Evolutionary conservation across 2,888 invertebrate species (phyloP).

Genomic region (Sarcophaga caerulescens): DNA sequence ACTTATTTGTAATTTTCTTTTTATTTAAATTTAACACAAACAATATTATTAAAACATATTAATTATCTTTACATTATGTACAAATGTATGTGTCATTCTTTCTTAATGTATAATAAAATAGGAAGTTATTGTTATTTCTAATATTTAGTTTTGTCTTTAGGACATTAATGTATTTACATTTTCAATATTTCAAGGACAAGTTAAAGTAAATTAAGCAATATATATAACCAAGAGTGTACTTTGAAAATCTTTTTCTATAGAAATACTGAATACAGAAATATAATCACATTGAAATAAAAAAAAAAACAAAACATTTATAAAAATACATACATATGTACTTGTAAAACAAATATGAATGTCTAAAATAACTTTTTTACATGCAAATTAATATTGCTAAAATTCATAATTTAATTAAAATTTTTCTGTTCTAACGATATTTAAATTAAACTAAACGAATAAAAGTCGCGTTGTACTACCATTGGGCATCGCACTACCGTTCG

Average conservation of each 20-base stretch:
- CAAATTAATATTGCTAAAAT: conserved; percentile 17
- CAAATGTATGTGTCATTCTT: conserved; percentile 45
- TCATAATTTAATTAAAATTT: conserved; percentile 20
- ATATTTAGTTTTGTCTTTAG: neutral
- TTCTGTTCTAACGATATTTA: conserved; percentile 34
- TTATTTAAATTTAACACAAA: no score
- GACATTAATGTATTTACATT: conserved; percentile 42
- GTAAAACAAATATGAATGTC: neutral
- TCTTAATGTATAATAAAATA: conserved; percentile 40
- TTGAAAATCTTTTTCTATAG: conserved; percentile 12
- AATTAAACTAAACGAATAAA: conserved; percentile 77
- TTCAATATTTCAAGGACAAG: conserved; percentile 10
- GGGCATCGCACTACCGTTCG: conserved; percentile 76
- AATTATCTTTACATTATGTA: conserved; percentile 15
- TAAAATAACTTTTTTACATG: conserved; percentile 35
- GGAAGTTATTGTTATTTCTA: conserved; percentile 13
- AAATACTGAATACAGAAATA: conserved; percentile 40
- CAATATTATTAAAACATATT: no score
- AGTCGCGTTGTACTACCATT: conserved; percentile 77
- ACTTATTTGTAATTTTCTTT: no score
- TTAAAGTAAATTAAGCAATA: conserved; percentile 19
- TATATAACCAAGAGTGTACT: neutral
- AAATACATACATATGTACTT: neutral
- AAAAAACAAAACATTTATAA: neutral
- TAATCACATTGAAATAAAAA: conserved; percentile 27